Conservation (phyloP, 2,888 invertebrate genomes). For the Coleophora deauratella region DNA sequence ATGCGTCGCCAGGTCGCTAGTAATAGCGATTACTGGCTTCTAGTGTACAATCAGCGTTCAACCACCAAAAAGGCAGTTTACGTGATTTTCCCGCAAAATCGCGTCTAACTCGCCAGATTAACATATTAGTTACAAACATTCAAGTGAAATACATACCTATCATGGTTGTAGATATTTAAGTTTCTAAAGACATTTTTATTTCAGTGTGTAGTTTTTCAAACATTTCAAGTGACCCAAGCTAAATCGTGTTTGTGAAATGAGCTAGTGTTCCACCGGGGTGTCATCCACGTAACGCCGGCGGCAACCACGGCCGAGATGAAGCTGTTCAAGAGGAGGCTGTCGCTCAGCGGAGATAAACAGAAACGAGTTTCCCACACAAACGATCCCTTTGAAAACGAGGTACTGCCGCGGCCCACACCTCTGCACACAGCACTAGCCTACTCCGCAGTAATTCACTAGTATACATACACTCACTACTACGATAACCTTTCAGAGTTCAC, state of each 20-base stretch:
- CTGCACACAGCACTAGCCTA: conserved; percentile 9
- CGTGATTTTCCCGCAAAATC: conserved; percentile 38
- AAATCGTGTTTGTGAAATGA: conserved; percentile 9
- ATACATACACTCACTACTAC: conserved; percentile 9
- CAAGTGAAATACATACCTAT: conserved; percentile 15
- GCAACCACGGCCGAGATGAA: conserved; percentile 49
- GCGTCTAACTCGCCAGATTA: conserved; percentile 29
- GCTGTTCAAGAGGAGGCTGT: conserved; percentile 69
- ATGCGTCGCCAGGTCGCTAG: conserved; percentile 34
- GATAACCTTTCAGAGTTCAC: conserved; percentile 1
- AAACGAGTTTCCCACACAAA: conserved; percentile 57
- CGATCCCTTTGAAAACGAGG: conserved; percentile 69
- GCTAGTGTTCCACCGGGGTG: conserved; percentile 26
- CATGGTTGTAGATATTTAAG: conserved; percentile 37
- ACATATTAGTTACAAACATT: neutral
- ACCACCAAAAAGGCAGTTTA: conserved; percentile 39
- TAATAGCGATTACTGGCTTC: conserved; percentile 14
- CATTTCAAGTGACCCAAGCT: too few species aligned
- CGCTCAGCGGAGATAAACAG: conserved; percentile 67
- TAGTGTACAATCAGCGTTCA: conserved; percentile 18
- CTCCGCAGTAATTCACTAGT: conserved; percentile 4
- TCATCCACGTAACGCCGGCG: conserved; percentile 30
- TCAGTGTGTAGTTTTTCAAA: conserved; percentile 12
- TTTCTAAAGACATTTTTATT: conserved; percentile 28
- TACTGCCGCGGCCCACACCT: conserved; percentile 32